phyloP scores from a whole-genome alignment of 2,888 invertebrate species.

The Tinea pellionella region DNA sequence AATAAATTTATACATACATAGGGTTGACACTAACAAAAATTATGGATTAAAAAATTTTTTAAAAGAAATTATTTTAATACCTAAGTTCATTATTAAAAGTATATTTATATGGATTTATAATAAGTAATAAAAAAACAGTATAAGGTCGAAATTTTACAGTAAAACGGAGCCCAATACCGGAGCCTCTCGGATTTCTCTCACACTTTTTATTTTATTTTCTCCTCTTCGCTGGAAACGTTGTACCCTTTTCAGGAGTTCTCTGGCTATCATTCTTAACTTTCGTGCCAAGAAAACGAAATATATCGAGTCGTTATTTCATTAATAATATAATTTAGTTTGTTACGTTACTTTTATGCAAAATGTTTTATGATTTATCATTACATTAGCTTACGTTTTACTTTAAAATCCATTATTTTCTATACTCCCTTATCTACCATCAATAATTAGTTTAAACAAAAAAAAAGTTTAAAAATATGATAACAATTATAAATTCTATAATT shows the following conservation, averaged over 20 bases:
- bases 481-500: not conserved
- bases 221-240: conserved; percentile 40
- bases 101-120: no score
- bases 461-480: no score
- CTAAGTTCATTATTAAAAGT: no score
- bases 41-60: no score
- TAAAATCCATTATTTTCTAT: no score
- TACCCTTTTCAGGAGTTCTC: conserved; percentile 66
- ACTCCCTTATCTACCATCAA: no score
- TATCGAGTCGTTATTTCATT: conserved; percentile 29
- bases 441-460: no score
- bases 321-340: not conserved
- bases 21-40: no score
- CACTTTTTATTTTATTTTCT: conserved; percentile 18
- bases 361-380: no score
- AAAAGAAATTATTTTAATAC: no score
- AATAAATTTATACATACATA: no score
- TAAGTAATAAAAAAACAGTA: not conserved
- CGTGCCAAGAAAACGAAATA: conserved; percentile 34
- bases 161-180: not conserved
- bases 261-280: conserved; percentile 65
- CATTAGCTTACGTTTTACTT: no score
- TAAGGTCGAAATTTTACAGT: not conserved
- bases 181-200: conserved; percentile 30
- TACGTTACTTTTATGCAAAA: not conserved